Base-by-base conservation (phyloP, 1,140 invertebrate species). In the Schlechtendalia chinensis region DNA sequence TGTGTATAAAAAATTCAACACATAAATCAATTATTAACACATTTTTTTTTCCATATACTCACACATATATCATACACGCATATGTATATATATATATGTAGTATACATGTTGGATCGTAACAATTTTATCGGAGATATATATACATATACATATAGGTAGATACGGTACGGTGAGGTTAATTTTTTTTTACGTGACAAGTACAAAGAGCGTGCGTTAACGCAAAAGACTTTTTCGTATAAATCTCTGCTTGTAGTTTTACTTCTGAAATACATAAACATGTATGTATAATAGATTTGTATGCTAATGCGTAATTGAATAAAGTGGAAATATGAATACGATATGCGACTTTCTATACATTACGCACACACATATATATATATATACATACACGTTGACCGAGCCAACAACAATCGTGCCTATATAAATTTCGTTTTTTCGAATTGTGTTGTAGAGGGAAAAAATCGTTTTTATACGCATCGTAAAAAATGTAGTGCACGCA, bases 11-110 rank as follows among this genome's bases (percentile, higher is more conserved):
- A 19, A 54, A 24, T 69, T 69, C 11, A 17, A 69, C n/a, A 32
- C 16, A 6, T 47, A 69, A 69, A 69, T 69, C 65, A 47, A 69
- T 69, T 47, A 47, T 47, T 22, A 69, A 69, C 65, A 22, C 39
- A 4, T 54, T 54, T 54, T 54, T 54, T 54, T 54, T 54, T 19
- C 16, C 47, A 11, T 12, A 50, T 50, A 50, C 11, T 39, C 8
- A 39, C 32, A 8, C 32, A 8, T 39, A 39, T 39, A n/a, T n/a
- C n/a, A n/a, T n/a, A n/a, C n/a, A n/a, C n/a, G n/a, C n/a, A n/a
- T n/a, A n/a, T n/a, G n/a, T n/a, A n/a, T 39, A 39, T 39, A 39
- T 8, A 8, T 39, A 39, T 39, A 8, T 39, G 8, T 39, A 39
- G 32, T 8, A 45, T 45, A 5, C 10, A 45, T 5, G 47, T 50